Evolutionary conservation across 2,888 invertebrate species (phyloP).

Genomic region (Cyaniris semiargus): DNA sequence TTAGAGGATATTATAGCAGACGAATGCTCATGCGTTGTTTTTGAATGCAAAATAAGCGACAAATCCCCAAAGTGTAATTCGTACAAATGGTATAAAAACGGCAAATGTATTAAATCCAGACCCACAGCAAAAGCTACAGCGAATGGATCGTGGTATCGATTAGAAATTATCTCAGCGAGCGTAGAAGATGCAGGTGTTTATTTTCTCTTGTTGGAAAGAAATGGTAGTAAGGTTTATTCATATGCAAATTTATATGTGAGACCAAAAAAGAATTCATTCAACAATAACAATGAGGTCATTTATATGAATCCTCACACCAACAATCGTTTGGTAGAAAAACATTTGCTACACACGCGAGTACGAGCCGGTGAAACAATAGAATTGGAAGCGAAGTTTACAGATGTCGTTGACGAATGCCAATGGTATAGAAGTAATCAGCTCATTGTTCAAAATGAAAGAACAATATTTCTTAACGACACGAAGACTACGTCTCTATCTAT

Average conservation of each 20-base stretch:
- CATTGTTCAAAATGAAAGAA: slow-evolving; percentile 41
- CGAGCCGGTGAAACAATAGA: slow-evolving; percentile 42
- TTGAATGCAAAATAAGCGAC: slow-evolving; percentile 45
- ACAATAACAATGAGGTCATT: slow-evolving; percentile 37
- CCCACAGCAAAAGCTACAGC: slow-evolving; percentile 41
- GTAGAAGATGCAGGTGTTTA: slow-evolving; percentile 48
- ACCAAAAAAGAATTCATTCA: slow-evolving; percentile 32
- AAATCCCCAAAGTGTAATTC: slow-evolving; percentile 36
- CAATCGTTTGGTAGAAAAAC: slow-evolving; percentile 37
- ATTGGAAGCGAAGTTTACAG: slow-evolving; percentile 42
- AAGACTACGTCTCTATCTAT: slow-evolving; percentile 42
- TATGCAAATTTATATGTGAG: slow-evolving; percentile 46
- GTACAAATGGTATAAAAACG: slow-evolving; percentile 48
- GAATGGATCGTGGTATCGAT: slow-evolving; percentile 40
- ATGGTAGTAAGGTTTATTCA: slow-evolving; percentile 38
- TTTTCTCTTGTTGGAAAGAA: slow-evolving; percentile 41
- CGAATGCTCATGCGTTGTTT: slow-evolving; percentile 42
- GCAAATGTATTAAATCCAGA: slow-evolving; percentile 38
- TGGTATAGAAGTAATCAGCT: slow-evolving; percentile 48
- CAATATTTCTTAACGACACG: slow-evolving; percentile 38
- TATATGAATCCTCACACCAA: slow-evolving; percentile 34
- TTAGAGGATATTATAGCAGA: slow-evolving; percentile 44
- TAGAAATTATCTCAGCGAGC: slow-evolving; percentile 43
- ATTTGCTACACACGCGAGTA: slow-evolving; percentile 42
- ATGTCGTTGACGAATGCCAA: slow-evolving; percentile 34